These are phyloP conservation scores for Alloscopus bannaensis DNA, from an alignment of 2,888 invertebrate species.

Conservation along the genomic window DNA sequence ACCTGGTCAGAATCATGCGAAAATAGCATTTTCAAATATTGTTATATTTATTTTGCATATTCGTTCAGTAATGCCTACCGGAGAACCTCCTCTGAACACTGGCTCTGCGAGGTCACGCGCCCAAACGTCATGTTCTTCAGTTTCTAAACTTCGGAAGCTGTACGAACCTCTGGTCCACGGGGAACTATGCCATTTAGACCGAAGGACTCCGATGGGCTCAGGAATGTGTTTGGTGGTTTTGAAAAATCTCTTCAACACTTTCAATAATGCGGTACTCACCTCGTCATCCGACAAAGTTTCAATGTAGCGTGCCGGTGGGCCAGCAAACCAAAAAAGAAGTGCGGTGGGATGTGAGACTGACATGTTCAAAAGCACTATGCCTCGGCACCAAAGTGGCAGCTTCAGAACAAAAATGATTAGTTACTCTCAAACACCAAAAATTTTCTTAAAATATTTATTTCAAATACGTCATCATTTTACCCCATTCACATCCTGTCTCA, in stretches of 20 bases:
- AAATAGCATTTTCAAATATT: no score
- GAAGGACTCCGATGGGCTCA: constrained; percentile 77
- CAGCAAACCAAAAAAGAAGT: constrained; percentile 84
- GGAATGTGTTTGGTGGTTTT: constrained; percentile 77
- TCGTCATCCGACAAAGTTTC: constrained; percentile 80
- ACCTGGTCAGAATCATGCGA: no score
- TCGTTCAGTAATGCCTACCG: no score
- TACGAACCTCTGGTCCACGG: constrained; percentile 85
- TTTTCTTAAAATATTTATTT: constrained; percentile 9
- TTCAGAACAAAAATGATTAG: constrained; percentile 18
- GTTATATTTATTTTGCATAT: constrained; percentile 35
- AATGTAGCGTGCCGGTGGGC: constrained; percentile 79
- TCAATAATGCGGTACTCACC: constrained; percentile 78
- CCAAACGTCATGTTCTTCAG: constrained; percentile 78
- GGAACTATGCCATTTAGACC: constrained; percentile 84
- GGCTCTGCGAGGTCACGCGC: constrained; percentile 80
- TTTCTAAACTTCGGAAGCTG: constrained; percentile 79
- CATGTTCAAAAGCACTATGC: constrained; percentile 82
- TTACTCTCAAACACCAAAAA: not conserved
- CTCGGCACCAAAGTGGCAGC: constrained; percentile 79
- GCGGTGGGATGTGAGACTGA: constrained; percentile 81
- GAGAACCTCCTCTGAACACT: no score
- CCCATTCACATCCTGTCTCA: not conserved
- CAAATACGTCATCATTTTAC: constrained; percentile 1
- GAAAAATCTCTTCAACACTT: constrained; percentile 78